Conservation (phyloP, 2,797 vertebrate species). For the Anguilla obscura region DNA sequence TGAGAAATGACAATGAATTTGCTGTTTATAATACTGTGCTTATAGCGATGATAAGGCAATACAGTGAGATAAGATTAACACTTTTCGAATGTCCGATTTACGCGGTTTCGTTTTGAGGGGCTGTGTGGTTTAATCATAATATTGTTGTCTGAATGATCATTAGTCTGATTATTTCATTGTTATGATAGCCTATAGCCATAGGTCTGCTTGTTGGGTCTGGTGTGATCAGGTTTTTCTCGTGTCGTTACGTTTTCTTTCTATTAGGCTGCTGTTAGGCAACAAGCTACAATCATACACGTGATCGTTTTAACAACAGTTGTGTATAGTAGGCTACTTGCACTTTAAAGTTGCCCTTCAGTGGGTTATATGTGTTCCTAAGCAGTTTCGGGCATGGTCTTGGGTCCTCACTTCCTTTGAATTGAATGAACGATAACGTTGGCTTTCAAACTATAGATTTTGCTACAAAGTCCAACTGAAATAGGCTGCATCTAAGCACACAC, state of each 20-base stretch:
- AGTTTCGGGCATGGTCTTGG: background rate
- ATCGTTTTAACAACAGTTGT: conserved; percentile 17
- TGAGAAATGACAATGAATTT: background rate
- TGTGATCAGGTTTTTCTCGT: background rate
- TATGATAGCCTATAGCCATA: background rate
- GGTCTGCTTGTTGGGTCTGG: background rate
- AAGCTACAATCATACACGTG: conserved; percentile 25
- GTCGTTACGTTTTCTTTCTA: background rate
- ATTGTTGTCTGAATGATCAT: background rate
- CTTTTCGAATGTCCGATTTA: background rate
- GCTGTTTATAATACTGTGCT: background rate
- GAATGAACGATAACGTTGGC: background rate
- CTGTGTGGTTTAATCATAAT: background rate
- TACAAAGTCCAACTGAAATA: background rate
- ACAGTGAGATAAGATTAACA: background rate
- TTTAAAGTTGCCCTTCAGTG: background rate
- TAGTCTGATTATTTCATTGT: background rate
- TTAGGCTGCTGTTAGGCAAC: background rate
- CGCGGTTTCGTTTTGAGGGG: background rate
- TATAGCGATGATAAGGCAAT: background rate
- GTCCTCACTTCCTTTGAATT: background rate
- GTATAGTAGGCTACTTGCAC: conserved; percentile 7
- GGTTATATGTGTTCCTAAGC: background rate
- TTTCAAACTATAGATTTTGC: background rate
- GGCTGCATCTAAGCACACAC: background rate